Evolutionary conservation across 2,888 invertebrate species (phyloP).

Genomic region (Beris chalybata): DNA sequence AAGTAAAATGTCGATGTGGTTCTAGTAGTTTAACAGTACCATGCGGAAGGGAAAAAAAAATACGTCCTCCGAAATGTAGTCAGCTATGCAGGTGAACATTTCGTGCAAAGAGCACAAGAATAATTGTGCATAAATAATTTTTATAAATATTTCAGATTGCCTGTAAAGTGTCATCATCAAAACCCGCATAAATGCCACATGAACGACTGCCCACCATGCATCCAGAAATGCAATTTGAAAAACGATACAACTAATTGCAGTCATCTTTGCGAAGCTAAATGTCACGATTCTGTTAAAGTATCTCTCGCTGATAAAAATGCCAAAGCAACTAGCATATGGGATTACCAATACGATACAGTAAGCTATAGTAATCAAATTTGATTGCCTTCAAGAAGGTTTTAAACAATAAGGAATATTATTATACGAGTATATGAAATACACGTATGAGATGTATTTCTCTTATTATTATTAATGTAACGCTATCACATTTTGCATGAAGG

Average conservation of each 20-base stretch:
- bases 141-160: constrained; percentile 56
- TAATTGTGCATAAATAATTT: background rate
- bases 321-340: constrained; percentile 64
- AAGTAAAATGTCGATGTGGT: constrained; percentile 77
- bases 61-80: constrained; percentile 78
- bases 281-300: constrained; percentile 75
- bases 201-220: constrained; percentile 81
- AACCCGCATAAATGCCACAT: constrained; percentile 80
- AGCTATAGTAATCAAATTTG: constrained; percentile 8
- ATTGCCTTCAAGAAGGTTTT: background rate
- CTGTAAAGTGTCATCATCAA: constrained; percentile 85
- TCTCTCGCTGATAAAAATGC: constrained; percentile 59
- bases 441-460: too few species aligned
- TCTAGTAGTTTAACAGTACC: constrained; percentile 76
- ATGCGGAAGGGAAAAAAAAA: constrained; percentile 78
- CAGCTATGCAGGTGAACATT: constrained; percentile 66
- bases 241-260: constrained; percentile 48
- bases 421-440: too few species aligned
- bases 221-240: constrained; percentile 68
- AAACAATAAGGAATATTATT: too few species aligned
- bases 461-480: too few species aligned
- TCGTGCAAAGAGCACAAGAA: background rate
- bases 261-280: constrained; percentile 72
- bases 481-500: too few species aligned
- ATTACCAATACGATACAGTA: constrained; percentile 59